Evolutionary conservation across 2,113 vertebrate species (phyloP), one percentile per base, ranked within the genome.

Genomic region (Melierax canorus): DNA sequence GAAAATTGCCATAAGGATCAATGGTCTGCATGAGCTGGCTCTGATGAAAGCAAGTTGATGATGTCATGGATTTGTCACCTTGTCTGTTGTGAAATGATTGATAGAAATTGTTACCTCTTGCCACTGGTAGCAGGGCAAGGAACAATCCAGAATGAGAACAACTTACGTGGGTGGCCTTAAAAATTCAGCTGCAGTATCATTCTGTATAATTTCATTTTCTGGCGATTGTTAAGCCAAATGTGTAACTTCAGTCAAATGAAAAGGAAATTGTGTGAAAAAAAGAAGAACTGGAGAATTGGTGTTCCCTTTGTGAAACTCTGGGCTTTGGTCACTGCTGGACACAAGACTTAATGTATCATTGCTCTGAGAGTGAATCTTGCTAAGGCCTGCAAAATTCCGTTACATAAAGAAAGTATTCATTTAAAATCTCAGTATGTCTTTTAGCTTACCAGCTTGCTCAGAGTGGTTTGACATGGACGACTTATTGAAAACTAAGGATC

Each of bases 401-500:
- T 84, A 59, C 59, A 74, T 92, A 94, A 94, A 96, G 59, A 48
- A 93, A 92, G 63, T 66, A 80, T 90, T 96, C 12, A 90, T 80
- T 95, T 90, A 90, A 92, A 92, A 91, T 86, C 73, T 88, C 75
- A 34, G 11, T 43, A 30, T 95, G 46, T 86, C 72, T 86, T 88
- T 90, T 88, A 90, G 75, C 20, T 94, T 82, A 50, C 63, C 63
- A 75, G 67, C 38, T 83, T 90, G 29, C 59, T 92, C 55, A 50
- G 67, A 83, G 38, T 83, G 62, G 45, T 76, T 95, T 91, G 81
- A 93, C 93, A 88, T 45, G 51, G 79, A 53, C 6, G 50, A 86
- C 78, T 64, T 97, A 86, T 11, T 93, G 86, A 95, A 95, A 95
- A 95, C 75, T 90, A 95, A 95, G 53, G 63, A 73, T 89, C 68